Base-by-base conservation (phyloP, 2,113 vertebrate species). In the Megalops atlanticus region DNA sequence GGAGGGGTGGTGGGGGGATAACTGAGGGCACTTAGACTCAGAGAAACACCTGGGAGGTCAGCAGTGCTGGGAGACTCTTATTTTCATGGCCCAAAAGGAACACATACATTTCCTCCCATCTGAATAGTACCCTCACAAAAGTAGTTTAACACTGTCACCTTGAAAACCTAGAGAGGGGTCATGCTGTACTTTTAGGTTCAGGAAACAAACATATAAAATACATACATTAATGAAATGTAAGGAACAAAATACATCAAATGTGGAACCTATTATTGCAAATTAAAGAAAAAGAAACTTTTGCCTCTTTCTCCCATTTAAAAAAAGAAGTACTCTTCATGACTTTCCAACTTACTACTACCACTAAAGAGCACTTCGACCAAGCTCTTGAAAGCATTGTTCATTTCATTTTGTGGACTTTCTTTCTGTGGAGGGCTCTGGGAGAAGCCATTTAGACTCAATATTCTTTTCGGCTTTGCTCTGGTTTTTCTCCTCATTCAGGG, bases 401-500 rank as follows among this genome's bases (percentile, higher is more conserved):
- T 68, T 64, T 71, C 31, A 47, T 76, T 79, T 74, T 82, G 45
- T 75, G 82, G 79, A 76, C 73, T 31, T 33, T 72, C 35, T 81
- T 81, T 24, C 78, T 83, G 72, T 84, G 81, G 81, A 54, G 47
- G 18, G 24, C 64, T 52, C 74, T 54, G 18, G 58, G 54, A 69
- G 39, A 47, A 87, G 79, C 24, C 49, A 84, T 54, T 87, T 82
- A 79, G 86, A 73, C 54, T 74, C 80, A 84, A 83, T 83, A 84
- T 90, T 87, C 81, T 85, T 84, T n/a, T 85, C 85, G 85, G 83
- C 82, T 85, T 76, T 84, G 36, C 80, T 77, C 85, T 84, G 82
- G 87, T 89, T 85, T 79, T 82, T 81, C 40, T 58, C 86, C 85
- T 83, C 90, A 84, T 85, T 80, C 81, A 86, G 85, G 81, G 86